Percentiles rank a stretch among this genome's conserved stretches.
phyloP scores from a whole-genome alignment of 2,888 invertebrate genomes.

The Hesperia comma region DNA sequence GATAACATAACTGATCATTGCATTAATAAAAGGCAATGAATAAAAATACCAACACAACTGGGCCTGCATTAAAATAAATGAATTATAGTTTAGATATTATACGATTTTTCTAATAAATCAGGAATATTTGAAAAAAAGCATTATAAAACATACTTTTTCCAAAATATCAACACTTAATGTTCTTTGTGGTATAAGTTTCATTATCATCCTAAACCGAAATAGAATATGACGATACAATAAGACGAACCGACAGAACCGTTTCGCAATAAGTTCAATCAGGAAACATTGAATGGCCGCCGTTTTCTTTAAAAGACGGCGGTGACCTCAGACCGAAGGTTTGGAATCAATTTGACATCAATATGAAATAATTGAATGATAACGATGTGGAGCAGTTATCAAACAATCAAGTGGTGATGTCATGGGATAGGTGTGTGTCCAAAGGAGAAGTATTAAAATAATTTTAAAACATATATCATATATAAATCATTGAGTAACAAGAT shows the following conservation, averaged over 20 bases:
- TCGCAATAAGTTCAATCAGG: slow-evolving; percentile 32
- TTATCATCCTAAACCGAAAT: slow-evolving; percentile 9
- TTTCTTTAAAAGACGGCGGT: slow-evolving; percentile 32
- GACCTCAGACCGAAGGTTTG: slow-evolving; percentile 39
- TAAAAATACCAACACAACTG: too few species aligned
- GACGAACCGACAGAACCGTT: slow-evolving; percentile 7
- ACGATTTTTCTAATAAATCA: too few species aligned
- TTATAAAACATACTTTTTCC: too few species aligned
- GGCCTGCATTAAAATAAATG: too few species aligned
- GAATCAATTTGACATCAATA: slow-evolving; percentile 71
- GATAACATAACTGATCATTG: too few species aligned
- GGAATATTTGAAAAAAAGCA: too few species aligned
- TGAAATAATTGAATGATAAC: slow-evolving; percentile 74
- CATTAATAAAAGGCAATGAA: too few species aligned
- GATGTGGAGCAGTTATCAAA: slow-evolving; percentile 63
- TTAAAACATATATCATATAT: too few species aligned
- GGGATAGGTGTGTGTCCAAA: slow-evolving; percentile 30
- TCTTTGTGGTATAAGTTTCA: background rate
- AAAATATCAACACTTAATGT: too few species aligned
- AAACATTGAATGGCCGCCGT: slow-evolving; percentile 32
- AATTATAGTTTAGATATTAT: too few species aligned
- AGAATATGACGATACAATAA: slow-evolving; percentile 18
- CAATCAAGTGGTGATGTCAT: slow-evolving; percentile 67
- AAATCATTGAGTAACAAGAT: too few species aligned
- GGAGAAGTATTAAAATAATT: background rate